Evolutionary conservation across 2,113 vertebrate species (phyloP).

Genomic region (Fregetta grallaria): DNA sequence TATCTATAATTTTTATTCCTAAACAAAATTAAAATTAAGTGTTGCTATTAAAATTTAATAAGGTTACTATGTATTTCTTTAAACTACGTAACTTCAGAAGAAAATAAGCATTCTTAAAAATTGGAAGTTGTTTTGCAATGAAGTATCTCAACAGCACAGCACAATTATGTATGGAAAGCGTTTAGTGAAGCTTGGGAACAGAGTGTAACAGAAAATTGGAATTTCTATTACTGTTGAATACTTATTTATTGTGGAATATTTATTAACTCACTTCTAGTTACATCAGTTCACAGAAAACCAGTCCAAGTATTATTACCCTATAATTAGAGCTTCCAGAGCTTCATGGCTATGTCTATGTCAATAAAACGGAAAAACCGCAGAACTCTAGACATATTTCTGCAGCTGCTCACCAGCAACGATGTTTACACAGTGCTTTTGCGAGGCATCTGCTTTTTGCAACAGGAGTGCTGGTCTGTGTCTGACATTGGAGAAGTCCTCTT

Average conservation of each 20-base stretch:
- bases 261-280: conserved; percentile 30
- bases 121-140: neutral
- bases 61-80: neutral
- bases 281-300: conserved; percentile 1
- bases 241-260: neutral
- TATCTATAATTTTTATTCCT: neutral
- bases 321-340: neutral
- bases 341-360: neutral
- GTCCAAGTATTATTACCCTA: neutral
- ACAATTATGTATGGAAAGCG: neutral
- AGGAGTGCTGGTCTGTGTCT: neutral
- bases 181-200: neutral
- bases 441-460: neutral
- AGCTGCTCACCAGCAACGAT: neutral
- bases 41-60: neutral
- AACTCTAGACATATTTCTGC: neutral
- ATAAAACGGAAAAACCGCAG: neutral
- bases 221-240: neutral
- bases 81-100: neutral
- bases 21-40: neutral
- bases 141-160: neutral
- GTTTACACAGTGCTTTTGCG: neutral
- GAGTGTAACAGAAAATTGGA: neutral
- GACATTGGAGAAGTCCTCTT: neutral
- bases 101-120: neutral